Evolutionary conservation across 2,888 invertebrate species (phyloP), one percentile per base, ranked within the genome.

Genomic region (Macaria notata): DNA sequence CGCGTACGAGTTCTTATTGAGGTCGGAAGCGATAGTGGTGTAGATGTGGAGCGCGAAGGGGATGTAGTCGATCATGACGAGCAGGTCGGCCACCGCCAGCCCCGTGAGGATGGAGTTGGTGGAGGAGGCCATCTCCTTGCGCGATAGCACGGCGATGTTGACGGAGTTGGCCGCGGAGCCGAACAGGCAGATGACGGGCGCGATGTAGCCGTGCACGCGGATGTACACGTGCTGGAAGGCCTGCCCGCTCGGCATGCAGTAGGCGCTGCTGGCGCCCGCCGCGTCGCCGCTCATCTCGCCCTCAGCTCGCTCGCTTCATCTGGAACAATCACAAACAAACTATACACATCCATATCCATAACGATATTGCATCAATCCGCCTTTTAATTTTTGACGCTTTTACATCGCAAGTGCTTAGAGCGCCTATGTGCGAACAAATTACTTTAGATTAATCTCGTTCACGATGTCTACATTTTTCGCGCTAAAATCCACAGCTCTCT

Each of bases 51-150:
- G 93, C 1, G 96, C 95, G 78, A 96, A 97, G 0, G 98, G 98
- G 61, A 98, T 95, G 84, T 98, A 98, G 75, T 97, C 97, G 71
- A 98, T 92, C 95, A 98, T 98, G 41, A 98, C 98, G 29, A 98
- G 92, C 45, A 98, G 93, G 81, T 98, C 98, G 3, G 98, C 97
- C 3, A 98, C 95, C 0, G 98, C 98, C 7, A 97, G 91, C 3
- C 96, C 97, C 0, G 97, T 97, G n/a, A 98, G 93, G 52, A 98
- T 97, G 49, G 96, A 94, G 85, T 98, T 98, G 4, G 98, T 98
- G 0, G 98, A 97, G 31, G 98, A 97, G 42, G 93, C 90, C 98
- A 98, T 98, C 80, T 98, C 97, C 46, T 95, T 95, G 4, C 97
- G 93, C 5, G 98, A 96, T 47, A 98, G 92, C 8, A 98, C 97